These are phyloP conservation scores for Thunnus maccoyii DNA, from an alignment of 2,113 vertebrate genomes.

Conservation along the genomic window DNA sequence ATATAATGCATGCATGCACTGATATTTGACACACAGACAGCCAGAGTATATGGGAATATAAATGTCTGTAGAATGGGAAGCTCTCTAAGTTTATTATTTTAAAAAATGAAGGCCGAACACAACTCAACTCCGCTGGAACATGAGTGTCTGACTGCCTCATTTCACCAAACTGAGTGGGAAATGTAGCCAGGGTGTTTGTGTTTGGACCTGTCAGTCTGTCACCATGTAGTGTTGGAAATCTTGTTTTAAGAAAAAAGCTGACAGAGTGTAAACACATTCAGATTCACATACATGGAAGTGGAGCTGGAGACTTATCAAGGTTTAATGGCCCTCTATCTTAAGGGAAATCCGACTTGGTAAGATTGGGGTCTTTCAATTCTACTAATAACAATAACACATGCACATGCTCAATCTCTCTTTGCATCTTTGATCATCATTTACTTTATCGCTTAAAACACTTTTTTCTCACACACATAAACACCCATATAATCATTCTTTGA, in stretches of 20 bases:
- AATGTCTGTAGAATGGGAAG: neutral
- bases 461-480: slow-evolving; percentile 10
- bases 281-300: neutral
- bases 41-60: neutral
- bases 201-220: slow-evolving; percentile 56
- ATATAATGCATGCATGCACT: neutral
- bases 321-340: slow-evolving; percentile 60
- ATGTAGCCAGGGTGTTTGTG: slow-evolving; percentile 21
- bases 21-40: neutral
- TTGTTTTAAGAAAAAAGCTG: slow-evolving; percentile 31
- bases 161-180: slow-evolving; percentile 40
- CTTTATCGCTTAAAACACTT: neutral
- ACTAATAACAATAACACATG: slow-evolving; percentile 25
- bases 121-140: slow-evolving; percentile 1
- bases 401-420: slow-evolving; percentile 47
- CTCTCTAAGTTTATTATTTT: slow-evolving; percentile 60
- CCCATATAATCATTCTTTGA: neutral
- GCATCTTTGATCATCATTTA: slow-evolving; percentile 43
- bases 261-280: slow-evolving; percentile 40
- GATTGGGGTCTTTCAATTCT: slow-evolving; percentile 2
- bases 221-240: slow-evolving; percentile 45
- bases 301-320: slow-evolving; percentile 27
- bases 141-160: slow-evolving; percentile 32
- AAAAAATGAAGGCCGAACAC: slow-evolving; percentile 20
- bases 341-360: slow-evolving; percentile 65